Evolutionary conservation across 2,113 vertebrate species (phyloP).

Genomic region (Micromys minutus): DNA sequence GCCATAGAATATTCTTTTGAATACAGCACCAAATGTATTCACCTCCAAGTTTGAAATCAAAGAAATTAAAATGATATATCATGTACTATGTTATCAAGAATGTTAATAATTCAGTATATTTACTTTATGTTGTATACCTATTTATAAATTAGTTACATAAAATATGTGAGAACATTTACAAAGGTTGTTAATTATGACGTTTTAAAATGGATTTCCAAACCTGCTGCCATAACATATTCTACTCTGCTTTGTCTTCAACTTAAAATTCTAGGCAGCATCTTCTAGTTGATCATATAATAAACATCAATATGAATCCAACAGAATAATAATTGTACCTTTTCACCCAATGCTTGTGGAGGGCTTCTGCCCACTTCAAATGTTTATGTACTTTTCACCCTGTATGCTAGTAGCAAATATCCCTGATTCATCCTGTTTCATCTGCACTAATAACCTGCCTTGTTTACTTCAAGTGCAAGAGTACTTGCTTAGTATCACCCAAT

Average conservation of each 20-base stretch:
- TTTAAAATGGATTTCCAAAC: conserved; percentile 18
- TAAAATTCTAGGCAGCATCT: neutral
- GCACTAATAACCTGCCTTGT: neutral
- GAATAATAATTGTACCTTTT: neutral
- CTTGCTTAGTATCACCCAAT: neutral
- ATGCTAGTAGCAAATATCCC: neutral
- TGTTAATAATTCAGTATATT: neutral
- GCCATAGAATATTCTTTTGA: neutral
- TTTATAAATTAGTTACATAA: neutral
- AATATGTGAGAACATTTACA: neutral
- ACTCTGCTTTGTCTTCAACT: neutral
- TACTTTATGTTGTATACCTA: neutral
- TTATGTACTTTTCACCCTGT: neutral
- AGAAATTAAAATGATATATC: neutral
- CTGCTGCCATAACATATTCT: neutral
- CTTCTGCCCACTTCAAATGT: neutral
- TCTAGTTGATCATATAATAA: neutral
- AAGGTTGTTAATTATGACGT: neutral
- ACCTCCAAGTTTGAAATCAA: neutral
- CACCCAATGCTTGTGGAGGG: neutral
- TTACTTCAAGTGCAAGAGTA: neutral
- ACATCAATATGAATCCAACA: neutral
- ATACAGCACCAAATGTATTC: neutral
- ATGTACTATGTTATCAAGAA: neutral
- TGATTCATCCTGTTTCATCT: neutral